phyloP scores from a whole-genome alignment of 2,797 vertebrate species.

The Pipistrellus pipistrellus region DNA sequence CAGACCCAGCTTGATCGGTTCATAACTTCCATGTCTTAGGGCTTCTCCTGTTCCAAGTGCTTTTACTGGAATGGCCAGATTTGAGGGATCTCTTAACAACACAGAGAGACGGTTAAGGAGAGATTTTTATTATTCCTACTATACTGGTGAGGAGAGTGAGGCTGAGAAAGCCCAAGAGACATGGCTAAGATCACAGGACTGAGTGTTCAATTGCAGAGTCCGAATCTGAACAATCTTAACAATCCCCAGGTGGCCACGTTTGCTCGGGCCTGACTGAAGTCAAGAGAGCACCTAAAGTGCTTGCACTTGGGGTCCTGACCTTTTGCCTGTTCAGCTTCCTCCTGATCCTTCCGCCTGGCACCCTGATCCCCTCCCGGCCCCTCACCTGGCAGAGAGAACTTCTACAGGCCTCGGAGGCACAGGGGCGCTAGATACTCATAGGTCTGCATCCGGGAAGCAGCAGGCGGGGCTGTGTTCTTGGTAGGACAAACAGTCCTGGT shows the following conservation, averaged over 20 bases:
- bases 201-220: background rate
- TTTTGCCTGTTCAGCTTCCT: background rate
- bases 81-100: background rate
- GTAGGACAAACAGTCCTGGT: slow-evolving; percentile 77
- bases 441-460: background rate
- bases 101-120: background rate
- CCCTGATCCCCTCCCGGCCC: too few species aligned
- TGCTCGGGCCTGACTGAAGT: background rate
- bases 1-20: background rate
- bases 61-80: background rate
- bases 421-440: background rate
- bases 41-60: background rate
- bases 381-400: background rate
- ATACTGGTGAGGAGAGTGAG: background rate
- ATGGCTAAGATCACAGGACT: background rate
- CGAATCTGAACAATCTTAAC: background rate
- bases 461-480: slow-evolving; percentile 60
- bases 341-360: background rate
- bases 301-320: background rate
- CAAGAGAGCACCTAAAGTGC: background rate
- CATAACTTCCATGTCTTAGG: background rate
- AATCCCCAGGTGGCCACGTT: background rate
- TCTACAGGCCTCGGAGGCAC: too few species aligned
- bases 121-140: background rate
- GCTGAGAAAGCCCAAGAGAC: background rate